Conservation (phyloP, 2,113 vertebrate genomes). For the Myotis davidii region DNA sequence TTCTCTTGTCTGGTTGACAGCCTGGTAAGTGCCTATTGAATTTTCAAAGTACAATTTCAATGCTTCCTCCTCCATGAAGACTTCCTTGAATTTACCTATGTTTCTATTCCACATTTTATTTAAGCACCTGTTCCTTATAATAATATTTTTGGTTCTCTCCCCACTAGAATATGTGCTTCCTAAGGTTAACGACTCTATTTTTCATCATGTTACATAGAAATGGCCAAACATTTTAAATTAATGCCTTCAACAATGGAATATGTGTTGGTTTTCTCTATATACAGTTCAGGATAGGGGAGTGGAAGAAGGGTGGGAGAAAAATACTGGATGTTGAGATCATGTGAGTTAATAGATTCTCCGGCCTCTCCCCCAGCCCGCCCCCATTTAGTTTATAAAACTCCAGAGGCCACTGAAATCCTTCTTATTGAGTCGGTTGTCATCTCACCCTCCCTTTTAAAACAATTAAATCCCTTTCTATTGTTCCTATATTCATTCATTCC, state of each 20-base stretch:
- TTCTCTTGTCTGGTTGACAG: not conserved
- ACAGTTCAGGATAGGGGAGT: not conserved
- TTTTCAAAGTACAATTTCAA: not conserved
- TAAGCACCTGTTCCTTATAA: not conserved
- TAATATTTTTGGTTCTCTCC: not conserved
- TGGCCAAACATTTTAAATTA: not conserved
- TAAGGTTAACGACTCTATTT: not conserved
- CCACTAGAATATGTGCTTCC: not conserved
- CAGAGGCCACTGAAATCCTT: not conserved
- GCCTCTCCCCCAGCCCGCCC: accelerated
- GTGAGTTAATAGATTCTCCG: not conserved
- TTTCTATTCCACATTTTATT: not conserved
- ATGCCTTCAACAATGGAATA: not conserved
- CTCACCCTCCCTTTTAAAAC: not conserved
- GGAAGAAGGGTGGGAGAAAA: not conserved
- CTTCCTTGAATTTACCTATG: not conserved
- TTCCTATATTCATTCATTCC: not conserved
- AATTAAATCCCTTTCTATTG: not conserved
- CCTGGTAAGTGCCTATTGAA: not conserved
- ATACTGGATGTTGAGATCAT: not conserved
- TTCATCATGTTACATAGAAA: not conserved
- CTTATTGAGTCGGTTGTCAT: not conserved
- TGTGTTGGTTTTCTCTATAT: not conserved
- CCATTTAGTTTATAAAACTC: not conserved
- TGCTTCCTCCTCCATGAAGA: not conserved